Evolutionary conservation across 2,797 vertebrate genomes (phyloP), one percentile per base, ranked within the genome.

Genomic region (Sebastolobus altivelis): DNA sequence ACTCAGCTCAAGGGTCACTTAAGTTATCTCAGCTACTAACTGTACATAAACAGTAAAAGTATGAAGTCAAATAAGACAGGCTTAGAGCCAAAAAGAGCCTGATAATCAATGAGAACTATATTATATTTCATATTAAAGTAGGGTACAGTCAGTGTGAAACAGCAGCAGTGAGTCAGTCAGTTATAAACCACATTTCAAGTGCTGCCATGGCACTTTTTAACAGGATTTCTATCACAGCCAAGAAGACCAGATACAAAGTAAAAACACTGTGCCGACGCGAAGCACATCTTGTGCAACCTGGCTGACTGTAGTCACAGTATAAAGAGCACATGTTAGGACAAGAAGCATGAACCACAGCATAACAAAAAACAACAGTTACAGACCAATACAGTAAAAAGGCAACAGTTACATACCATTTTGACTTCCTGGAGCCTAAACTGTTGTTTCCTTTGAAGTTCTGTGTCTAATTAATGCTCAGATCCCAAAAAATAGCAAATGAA

Each of bases 331-430:
- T 67, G 82, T 88, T 65, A 16, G 16, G 60, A 86, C 86, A 71
- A 59, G 76, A 85, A 60, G 14, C 20, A 70, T 10, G 12, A 43
- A 65, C 25, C 37, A 61, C 59, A 52, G 33, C 18, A 16, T 16
- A 33, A 70, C 25, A 62, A 52, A 70, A 18, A 69, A 43, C 25
- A 55, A 66, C 18, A 78, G 22, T 46, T 82, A 81, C 90, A 37
- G 83, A 91, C 92, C 90, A 92, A 7, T 20, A 49, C 9, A 18
- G 46, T 49, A 49, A 29, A 59, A 60, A 69, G 60, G 60, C 27
- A 60, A 65, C 16, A 77, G 25, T 49, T 82, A 82, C 91, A 43
- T 87, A 91, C 93, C 91, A 93, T 94, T 40, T 65, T 29, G 46
- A 78, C 59, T 72, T 85, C 59, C 85, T 65, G 70, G 60, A 84